These are phyloP conservation scores for Drosophila littoralis DNA, from an alignment of 1,140 invertebrate species.

Conservation along the genomic window DNA sequence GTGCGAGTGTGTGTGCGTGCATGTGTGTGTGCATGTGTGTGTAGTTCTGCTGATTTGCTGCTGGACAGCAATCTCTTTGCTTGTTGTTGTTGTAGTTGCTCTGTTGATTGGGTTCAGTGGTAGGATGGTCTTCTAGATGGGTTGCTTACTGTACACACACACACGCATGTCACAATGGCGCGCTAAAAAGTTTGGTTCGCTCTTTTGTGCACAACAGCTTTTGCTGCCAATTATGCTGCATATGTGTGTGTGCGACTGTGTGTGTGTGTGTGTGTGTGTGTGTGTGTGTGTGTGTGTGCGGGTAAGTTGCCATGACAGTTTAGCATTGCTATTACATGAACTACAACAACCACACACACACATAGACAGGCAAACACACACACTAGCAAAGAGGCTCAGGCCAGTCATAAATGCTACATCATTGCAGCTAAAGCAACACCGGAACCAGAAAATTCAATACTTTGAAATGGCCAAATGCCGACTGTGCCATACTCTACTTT, in stretches of 20 bases:
- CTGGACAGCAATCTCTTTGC: slow-evolving; percentile 11
- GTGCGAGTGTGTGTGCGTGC: slow-evolving; percentile 8
- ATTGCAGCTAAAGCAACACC: slow-evolving; percentile 31
- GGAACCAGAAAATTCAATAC: not conserved
- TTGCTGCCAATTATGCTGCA: slow-evolving; percentile 37
- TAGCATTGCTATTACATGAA: slow-evolving; percentile 20
- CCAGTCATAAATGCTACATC: slow-evolving; percentile 58
- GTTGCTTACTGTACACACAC: slow-evolving; percentile 5
- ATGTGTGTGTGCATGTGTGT: slow-evolving; percentile 28
- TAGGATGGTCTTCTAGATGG: slow-evolving; percentile 5
- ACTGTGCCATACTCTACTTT: not conserved
- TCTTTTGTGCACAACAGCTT: slow-evolving; percentile 22
- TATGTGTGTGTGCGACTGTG: slow-evolving; percentile 8
- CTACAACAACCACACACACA: slow-evolving; percentile 1
- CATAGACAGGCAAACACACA: not conserved
- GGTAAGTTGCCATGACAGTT: slow-evolving; percentile 36
- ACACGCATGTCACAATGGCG: slow-evolving; percentile 21
- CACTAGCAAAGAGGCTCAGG: not conserved
- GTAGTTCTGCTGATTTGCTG: slow-evolving; percentile 42
- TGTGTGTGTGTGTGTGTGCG: slow-evolving; percentile 1
- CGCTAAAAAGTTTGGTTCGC: slow-evolving; percentile 40
- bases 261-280: slow-evolving; percentile 3
- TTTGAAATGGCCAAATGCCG: not conserved
- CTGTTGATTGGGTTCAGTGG: slow-evolving; percentile 33
- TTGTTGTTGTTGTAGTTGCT: slow-evolving; percentile 22